Conservation (phyloP, 2,113 vertebrate species). For the Archilochus colubris region DNA sequence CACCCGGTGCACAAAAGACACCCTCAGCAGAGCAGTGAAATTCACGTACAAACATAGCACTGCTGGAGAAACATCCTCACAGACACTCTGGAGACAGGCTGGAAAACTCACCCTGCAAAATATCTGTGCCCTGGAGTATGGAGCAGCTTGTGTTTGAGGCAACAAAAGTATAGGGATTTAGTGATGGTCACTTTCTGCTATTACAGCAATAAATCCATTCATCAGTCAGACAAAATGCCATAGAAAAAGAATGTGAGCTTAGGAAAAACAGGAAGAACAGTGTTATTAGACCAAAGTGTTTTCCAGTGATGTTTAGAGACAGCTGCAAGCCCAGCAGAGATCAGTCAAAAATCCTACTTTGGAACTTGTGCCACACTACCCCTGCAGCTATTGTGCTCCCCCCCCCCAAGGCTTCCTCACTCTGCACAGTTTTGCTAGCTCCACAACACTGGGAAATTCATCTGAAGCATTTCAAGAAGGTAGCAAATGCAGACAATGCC, state of each 20-base stretch:
- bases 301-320: constrained; percentile 29
- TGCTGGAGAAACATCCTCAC: background rate
- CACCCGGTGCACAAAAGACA: background rate
- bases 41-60: background rate
- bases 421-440: background rate
- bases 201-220: constrained; percentile 50
- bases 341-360: background rate
- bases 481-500: background rate
- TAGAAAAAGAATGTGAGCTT: constrained; percentile 5
- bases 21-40: background rate
- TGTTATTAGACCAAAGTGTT: constrained; percentile 13
- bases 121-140: background rate
- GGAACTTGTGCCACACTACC: background rate
- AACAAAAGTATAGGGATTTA: constrained; percentile 16
- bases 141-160: background rate
- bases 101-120: background rate
- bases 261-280: background rate
- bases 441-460: background rate
- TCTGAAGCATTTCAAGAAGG: background rate
- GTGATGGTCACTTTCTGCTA: constrained; percentile 22
- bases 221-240: background rate
- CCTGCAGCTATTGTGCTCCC: background rate
- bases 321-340: background rate
- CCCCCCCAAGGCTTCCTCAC: background rate
- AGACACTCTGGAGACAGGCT: background rate